Evolutionary conservation across 2,797 vertebrate genomes (phyloP), one percentile per base, ranked within the genome.

Genomic region (Crocidura indochinensis): DNA sequence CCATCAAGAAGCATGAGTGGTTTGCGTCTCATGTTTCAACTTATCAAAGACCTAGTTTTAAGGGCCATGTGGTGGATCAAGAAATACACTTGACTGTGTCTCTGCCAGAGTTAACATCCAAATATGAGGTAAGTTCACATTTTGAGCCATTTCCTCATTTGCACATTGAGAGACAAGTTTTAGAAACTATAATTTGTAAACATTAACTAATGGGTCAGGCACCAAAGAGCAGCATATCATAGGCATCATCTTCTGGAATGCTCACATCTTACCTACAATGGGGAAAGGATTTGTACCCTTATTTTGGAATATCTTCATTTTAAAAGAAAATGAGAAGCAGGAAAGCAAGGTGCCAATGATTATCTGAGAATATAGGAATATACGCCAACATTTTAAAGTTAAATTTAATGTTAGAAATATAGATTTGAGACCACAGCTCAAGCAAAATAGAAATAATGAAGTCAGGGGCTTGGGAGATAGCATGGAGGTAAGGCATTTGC

Each of bases 361-460:
- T 20, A 60, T 49, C 44, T 14, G 44, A 91, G 17, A 79, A 31
- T 20, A 69, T 22, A 69, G 27, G 17, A 84, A 75, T 75, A 51
- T 27, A 64, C 5, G 6, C 7, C 26, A 69, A 1, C 56, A 84
- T 68, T 91, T 73, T 11, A 44, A 84, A 79, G 46, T 88, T 31
- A 56, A 27, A 79, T 79, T 83, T 47, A 67, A 77, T 46, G 53
- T 62, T 73, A 68, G 68, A 9, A 29, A 74, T 24, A 79, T 74
- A 74, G 11, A 14, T 83, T 87, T 29, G 83, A 83, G n/a, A 91
- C 29, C 56, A 69, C 20, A 79, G 60, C 22, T 73, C 47, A 90
- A 27, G 44, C 73, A 65, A 79, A 84, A n/a, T n/a, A n/a, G n/a
- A n/a, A n/a, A n/a, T n/a, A n/a, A n/a, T n/a, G n/a, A n/a, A n/a